A percentile compares a stretch with the other conserved stretches of the same genome.
These are phyloP conservation scores for Oreochromis aureus DNA, from an alignment of 2,113 vertebrate genomes.

Conservation along the genomic window DNA sequence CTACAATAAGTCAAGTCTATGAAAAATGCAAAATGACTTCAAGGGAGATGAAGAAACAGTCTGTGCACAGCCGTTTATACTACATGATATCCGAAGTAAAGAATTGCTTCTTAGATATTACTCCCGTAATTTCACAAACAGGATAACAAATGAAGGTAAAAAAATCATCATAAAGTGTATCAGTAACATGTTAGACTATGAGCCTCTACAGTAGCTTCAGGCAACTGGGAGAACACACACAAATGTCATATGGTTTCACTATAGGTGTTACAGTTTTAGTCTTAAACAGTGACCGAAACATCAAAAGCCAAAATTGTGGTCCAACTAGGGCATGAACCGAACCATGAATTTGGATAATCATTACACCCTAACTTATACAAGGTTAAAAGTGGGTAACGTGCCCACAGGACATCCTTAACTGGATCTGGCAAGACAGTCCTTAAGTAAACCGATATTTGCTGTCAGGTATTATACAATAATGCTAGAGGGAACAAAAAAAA, in stretches of 20 bases:
- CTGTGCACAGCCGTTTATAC: neutral
- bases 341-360: neutral
- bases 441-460: neutral
- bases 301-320: neutral
- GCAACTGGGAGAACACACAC: neutral
- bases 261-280: neutral
- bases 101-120: neutral
- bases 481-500: neutral
- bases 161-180: neutral
- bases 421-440: neutral
- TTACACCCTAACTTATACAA: neutral
- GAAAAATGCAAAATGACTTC: neutral
- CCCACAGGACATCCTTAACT: neutral
- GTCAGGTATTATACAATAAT: neutral
- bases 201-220: neutral
- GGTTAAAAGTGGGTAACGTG: neutral
- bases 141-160: neutral
- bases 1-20: neutral
- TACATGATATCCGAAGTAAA: neutral
- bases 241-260: neutral
- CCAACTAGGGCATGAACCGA: neutral
- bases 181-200: neutral
- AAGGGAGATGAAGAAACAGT: neutral
- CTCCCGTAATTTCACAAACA: neutral
- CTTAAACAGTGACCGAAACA: neutral